These are phyloP conservation scores for Paedocypris sp. DNA, from an alignment of 2,113 vertebrate species.

Conservation along the genomic window DNA sequence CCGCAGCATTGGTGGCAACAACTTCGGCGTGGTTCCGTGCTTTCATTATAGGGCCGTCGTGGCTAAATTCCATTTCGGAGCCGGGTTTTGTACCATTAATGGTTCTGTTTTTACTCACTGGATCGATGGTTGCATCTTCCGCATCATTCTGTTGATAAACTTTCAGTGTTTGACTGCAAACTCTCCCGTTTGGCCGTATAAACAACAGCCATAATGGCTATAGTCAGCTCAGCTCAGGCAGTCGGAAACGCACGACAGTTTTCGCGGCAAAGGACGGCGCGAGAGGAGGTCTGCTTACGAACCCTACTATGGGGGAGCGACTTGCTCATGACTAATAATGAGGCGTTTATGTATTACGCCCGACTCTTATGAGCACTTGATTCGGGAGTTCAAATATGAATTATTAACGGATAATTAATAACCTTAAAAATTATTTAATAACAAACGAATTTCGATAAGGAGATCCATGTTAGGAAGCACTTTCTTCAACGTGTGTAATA, in stretches of 20 bases:
- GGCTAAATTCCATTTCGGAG: background rate
- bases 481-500: too few relatives aligned
- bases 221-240: background rate
- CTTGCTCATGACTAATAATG: background rate
- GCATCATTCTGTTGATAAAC: slow-evolving; percentile 2
- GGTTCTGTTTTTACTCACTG: background rate
- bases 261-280: slow-evolving; percentile 25
- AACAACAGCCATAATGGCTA: slow-evolving; percentile 40
- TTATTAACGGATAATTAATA: too few relatives aligned
- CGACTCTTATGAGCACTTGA: too few relatives aligned
- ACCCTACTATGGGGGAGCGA: slow-evolving; percentile 9
- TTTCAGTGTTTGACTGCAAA: slow-evolving; percentile 2
- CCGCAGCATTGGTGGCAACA: background rate
- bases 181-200: slow-evolving; percentile 13
- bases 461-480: too few relatives aligned
- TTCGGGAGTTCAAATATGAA: too few relatives aligned
- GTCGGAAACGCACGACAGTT: slow-evolving; percentile 2
- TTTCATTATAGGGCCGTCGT: background rate
- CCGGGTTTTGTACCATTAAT: background rate
- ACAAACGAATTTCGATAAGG: too few relatives aligned
- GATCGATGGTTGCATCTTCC: background rate
- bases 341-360: too few relatives aligned
- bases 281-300: background rate
- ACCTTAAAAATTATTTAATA: too few relatives aligned
- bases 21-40: slow-evolving; percentile 21